Percentiles rank a stretch among this genome's conserved stretches.
These are phyloP conservation scores for Sceloporus undulatus DNA, from an alignment of 2,113 vertebrate genomes.

Conservation along the genomic window DNA sequence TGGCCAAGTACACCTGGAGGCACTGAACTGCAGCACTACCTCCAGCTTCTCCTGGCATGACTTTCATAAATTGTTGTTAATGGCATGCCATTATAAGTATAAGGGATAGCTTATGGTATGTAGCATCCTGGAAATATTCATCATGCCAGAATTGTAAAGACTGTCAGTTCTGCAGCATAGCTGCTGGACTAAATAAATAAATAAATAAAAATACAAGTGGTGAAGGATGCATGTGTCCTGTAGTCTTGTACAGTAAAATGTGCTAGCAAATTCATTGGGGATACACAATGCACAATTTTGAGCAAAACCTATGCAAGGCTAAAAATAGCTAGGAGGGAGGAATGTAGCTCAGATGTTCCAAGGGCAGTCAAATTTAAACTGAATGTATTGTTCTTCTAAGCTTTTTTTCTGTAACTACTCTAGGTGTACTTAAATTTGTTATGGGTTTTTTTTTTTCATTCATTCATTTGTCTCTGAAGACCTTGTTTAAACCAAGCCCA, in stretches of 20 bases:
- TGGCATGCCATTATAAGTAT: background rate
- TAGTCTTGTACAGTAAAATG: background rate
- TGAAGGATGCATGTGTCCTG: background rate
- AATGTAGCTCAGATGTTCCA: background rate
- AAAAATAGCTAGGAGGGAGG: background rate
- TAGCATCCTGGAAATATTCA: background rate
- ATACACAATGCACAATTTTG: background rate
- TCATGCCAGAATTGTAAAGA: background rate
- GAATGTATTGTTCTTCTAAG: background rate
- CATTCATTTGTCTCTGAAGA: too few species aligned
- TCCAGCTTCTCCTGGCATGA: background rate
- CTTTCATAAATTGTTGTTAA: conserved; percentile 2
- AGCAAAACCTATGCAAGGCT: background rate
- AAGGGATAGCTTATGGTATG: background rate
- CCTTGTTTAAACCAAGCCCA: too few species aligned
- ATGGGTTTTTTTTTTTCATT: background rate
- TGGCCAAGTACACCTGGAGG: background rate
- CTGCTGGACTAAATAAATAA: background rate
- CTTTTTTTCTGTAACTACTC: background rate
- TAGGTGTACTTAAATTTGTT: background rate
- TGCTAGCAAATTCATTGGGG: background rate
- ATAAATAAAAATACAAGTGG: background rate
- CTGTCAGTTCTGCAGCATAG: background rate
- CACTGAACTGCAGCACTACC: background rate
- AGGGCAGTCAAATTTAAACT: background rate